Percentiles rank a stretch among this genome's conserved stretches.
These are phyloP conservation scores for Achatina immaculata DNA, from an alignment of 1,140 invertebrate genomes.

Conservation along the genomic window DNA sequence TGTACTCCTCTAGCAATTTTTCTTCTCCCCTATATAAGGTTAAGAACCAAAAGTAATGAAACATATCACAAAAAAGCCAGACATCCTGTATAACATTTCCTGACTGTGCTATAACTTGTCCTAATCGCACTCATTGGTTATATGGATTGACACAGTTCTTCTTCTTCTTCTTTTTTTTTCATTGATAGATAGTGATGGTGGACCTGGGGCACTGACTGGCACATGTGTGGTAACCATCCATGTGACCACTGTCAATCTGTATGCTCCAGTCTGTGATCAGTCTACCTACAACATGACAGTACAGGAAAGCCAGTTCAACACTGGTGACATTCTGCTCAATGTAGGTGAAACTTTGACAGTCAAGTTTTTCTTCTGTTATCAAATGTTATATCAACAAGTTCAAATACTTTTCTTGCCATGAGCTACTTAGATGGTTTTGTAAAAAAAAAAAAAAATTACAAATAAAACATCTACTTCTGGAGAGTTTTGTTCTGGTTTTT, in stretches of 20 bases:
- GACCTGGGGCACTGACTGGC: not conserved
- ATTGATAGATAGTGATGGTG: not conserved
- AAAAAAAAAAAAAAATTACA: not conserved
- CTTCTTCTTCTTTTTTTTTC: too few species aligned
- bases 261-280: not conserved
- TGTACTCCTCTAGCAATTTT: too few species aligned
- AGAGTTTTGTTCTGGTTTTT: too few species aligned
- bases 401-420: not conserved
- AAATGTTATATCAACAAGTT: not conserved
- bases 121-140: too few species aligned
- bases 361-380: not conserved
- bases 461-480: not conserved
- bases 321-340: constrained; percentile 1
- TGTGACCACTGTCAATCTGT: not conserved
- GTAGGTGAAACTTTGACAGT: not conserved
- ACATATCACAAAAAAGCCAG: too few species aligned
- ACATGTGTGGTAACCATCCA: not conserved
- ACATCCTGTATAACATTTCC: too few species aligned
- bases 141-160: too few species aligned
- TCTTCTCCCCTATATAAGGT: too few species aligned
- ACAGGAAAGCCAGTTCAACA: not conserved
- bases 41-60: too few species aligned
- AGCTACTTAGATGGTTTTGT: not conserved
- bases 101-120: too few species aligned
- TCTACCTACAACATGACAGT: not conserved